Evolutionary conservation across 2,797 vertebrate genomes (phyloP).

Genomic region (Sparidentex hasta): DNA sequence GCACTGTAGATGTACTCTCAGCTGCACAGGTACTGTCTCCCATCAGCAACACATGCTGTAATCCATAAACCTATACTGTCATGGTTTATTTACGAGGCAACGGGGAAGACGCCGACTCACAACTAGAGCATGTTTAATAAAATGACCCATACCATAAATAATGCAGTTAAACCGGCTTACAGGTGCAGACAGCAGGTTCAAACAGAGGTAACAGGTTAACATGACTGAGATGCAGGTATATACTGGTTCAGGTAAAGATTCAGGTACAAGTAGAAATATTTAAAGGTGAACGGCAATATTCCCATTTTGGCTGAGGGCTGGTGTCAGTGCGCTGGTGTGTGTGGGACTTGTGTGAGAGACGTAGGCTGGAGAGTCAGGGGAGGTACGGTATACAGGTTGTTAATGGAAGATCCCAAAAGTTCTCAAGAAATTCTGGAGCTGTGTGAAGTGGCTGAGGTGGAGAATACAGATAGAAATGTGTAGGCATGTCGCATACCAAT

Average conservation of each 20-base stretch:
- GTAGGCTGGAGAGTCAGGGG: conserved; percentile 4
- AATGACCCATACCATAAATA: not conserved
- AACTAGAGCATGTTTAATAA: not conserved
- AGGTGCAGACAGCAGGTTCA: not conserved
- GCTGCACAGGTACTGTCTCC: not conserved
- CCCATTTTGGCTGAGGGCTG: not conserved
- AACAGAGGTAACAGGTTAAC: not conserved
- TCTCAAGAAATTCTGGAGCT: not conserved
- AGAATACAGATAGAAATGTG: conserved; percentile 10
- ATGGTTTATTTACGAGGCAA: not conserved
- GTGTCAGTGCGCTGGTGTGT: not conserved
- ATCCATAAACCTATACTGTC: not conserved
- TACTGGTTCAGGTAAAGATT: not conserved
- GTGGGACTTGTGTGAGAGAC: not conserved
- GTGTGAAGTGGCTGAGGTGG: conserved; percentile 18
- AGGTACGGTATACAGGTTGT: not conserved
- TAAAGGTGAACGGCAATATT: not conserved
- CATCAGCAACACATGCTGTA: not conserved
- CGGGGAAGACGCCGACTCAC: not conserved
- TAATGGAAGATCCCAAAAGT: conserved; percentile 13
- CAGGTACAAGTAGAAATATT: not conserved
- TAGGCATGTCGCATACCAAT: not conserved
- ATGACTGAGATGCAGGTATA: not conserved
- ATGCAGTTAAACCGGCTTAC: not conserved
- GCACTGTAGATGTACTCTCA: not conserved